Conservation (phyloP, 2,888 invertebrate species). For the Imbricaverruca yamaguchii region DNA sequence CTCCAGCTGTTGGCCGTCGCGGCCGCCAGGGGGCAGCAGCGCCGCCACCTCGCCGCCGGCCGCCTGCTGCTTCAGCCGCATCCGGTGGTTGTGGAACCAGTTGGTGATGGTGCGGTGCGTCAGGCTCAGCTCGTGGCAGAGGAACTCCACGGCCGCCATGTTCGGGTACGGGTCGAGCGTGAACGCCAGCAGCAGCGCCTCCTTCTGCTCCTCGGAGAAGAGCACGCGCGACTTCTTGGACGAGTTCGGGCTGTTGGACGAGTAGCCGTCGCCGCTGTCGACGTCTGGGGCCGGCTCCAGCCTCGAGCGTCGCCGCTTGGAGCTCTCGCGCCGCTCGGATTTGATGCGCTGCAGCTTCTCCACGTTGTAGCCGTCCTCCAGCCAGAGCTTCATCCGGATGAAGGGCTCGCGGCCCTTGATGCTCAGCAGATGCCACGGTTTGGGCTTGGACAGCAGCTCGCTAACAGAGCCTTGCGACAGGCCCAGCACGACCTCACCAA, state of each 20-base stretch:
- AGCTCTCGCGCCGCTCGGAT: conserved; percentile 78
- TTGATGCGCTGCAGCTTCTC: conserved; percentile 56
- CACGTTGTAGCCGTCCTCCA: conserved; percentile 89
- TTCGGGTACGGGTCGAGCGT: conserved; percentile 95
- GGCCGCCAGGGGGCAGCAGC: conserved; percentile 27
- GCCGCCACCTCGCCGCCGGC: conserved; percentile 27
- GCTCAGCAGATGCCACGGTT: conserved; percentile 98
- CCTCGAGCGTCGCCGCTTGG: conserved; percentile 65
- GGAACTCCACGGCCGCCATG: conserved; percentile 88
- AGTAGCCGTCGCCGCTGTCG: conserved; percentile 68
- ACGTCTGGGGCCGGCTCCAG: conserved; percentile 64
- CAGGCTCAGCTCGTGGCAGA: conserved; percentile 82
- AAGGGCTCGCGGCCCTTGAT: conserved; percentile 96
- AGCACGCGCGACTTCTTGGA: conserved; percentile 90
- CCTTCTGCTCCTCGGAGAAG: conserved; percentile 97
- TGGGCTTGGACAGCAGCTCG: conserved; percentile 93
- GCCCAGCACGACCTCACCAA: conserved; percentile 94
- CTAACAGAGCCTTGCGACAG: conserved; percentile 95
- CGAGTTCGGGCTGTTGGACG: conserved; percentile 46
- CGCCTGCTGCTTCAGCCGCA: conserved; percentile 75
- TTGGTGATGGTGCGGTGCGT: conserved; percentile 95
- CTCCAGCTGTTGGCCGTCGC: conserved; percentile 53
- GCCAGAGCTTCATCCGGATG: conserved; percentile 93
- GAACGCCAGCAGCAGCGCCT: conserved; percentile 87
- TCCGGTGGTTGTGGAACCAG: conserved; percentile 99